A percentile compares a stretch with the other conserved stretches of the same genome.
phyloP scores from a whole-genome alignment of 2,113 vertebrate genomes.

The Rhea americana region DNA sequence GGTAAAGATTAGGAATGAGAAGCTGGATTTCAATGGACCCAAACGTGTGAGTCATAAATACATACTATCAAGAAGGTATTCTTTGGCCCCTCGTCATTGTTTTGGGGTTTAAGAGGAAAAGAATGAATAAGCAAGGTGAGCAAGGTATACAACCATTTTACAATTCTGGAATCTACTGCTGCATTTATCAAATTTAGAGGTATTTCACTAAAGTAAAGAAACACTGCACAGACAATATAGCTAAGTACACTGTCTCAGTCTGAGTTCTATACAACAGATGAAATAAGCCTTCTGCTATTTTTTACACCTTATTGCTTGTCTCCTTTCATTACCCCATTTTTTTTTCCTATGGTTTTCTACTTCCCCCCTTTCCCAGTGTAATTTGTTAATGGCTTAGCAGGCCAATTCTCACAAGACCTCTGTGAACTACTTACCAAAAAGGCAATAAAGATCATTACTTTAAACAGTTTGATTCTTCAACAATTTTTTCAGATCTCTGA shows the following conservation, averaged over 20 bases:
- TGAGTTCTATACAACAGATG: not conserved
- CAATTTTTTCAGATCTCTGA: not conserved
- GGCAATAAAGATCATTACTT: not conserved
- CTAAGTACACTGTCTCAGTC: not conserved
- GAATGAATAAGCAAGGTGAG: not conserved
- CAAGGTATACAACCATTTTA: fast-evolving
- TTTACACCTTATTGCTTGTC: not conserved
- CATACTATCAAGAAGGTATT: fast-evolving
- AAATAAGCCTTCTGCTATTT: not conserved
- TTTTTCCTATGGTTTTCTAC: not conserved
- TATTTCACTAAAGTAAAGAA: not conserved
- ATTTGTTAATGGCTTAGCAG: not conserved
- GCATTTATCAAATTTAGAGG: not conserved
- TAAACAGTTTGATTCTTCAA: not conserved
- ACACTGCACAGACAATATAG: fast-evolving
- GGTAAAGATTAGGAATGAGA: not conserved
- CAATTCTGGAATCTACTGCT: not conserved
- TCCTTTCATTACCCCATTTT: not conserved
- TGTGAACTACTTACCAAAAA: not conserved
- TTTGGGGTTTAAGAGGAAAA: not conserved
- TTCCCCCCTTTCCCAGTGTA: not conserved
- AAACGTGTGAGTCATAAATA: fast-evolving
- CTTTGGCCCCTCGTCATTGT: fast-evolving
- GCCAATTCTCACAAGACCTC: not conserved
- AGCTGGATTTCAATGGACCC: not conserved